Evolutionary conservation across 2,113 vertebrate species (phyloP).

Genomic region (Cyprinodon variegatus): DNA sequence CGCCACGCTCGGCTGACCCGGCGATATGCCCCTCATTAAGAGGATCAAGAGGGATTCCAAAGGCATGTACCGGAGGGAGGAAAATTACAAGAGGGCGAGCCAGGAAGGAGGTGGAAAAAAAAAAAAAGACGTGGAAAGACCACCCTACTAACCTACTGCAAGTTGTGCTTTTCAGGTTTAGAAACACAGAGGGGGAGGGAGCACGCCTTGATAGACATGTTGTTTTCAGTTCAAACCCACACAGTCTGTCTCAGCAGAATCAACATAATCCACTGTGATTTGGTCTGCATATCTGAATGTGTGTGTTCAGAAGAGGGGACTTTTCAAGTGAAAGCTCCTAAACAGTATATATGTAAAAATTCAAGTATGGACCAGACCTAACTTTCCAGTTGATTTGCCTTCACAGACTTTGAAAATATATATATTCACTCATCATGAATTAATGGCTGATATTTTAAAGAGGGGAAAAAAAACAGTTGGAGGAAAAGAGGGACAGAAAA

Average conservation of each 20-base stretch:
- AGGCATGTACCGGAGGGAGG: slow-evolving; percentile 70
- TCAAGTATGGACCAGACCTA: not conserved
- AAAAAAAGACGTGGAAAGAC: slow-evolving; percentile 18
- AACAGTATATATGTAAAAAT: not conserved
- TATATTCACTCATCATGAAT: not conserved
- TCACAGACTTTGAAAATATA: not conserved
- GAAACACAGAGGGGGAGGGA: slow-evolving; percentile 36
- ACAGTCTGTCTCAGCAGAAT: slow-evolving; percentile 47
- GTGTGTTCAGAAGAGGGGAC: slow-evolving; percentile 22
- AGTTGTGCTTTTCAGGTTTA: slow-evolving; percentile 61
- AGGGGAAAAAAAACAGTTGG: not conserved
- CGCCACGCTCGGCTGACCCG: slow-evolving; percentile 74
- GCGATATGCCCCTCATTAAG: slow-evolving; percentile 83
- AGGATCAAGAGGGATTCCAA: slow-evolving; percentile 77
- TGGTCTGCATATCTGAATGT: slow-evolving; percentile 4
- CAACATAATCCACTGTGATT: slow-evolving; percentile 38
- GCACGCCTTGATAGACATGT: slow-evolving; percentile 60
- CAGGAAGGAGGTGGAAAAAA: slow-evolving; percentile 10
- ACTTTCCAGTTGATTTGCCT: not conserved
- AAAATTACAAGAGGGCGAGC: slow-evolving; percentile 60
- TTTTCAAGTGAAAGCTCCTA: not conserved
- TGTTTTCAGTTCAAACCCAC: slow-evolving; percentile 65
- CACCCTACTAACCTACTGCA: slow-evolving; percentile 60
- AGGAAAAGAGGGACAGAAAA: not conserved
- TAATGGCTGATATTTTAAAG: not conserved